Evolutionary conservation across 2,797 vertebrate species (phyloP).

Genomic region (Eulemur coronatus): DNA sequence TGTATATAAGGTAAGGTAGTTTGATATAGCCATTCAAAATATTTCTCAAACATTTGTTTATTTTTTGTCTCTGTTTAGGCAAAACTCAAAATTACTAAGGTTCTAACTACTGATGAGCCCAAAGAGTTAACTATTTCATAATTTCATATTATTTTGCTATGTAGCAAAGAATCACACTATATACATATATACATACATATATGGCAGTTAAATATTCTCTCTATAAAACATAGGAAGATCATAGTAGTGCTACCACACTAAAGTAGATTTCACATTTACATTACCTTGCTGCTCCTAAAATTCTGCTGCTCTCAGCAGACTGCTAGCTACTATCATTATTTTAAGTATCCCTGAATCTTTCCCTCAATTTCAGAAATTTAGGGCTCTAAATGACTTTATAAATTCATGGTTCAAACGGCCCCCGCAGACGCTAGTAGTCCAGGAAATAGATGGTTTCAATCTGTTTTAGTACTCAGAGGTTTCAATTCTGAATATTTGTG

Average conservation of each 20-base stretch:
- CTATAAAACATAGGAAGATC: not conserved
- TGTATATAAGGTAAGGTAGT: not conserved
- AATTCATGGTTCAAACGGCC: not conserved
- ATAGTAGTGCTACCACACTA: not conserved
- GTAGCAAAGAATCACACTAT: not conserved
- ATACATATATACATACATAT: not conserved
- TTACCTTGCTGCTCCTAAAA: not conserved
- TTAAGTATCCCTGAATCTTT: not conserved
- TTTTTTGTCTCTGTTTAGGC: not conserved
- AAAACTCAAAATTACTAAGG: not conserved
- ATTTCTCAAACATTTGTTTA: not conserved
- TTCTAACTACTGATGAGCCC: not conserved
- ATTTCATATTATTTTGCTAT: not conserved
- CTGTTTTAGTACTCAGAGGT: not conserved
- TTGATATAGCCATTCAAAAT: not conserved
- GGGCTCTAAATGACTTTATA: not conserved
- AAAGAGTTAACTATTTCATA: not conserved
- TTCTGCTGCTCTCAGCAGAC: not conserved
- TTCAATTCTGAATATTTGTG: not conserved
- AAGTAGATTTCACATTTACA: not conserved
- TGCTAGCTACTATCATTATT: not conserved
- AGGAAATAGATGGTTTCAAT: not conserved
- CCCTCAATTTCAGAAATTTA: not conserved
- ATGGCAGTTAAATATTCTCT: not conserved
- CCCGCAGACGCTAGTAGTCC: not conserved